A percentile compares a stretch with the other conserved stretches of the same genome.
Conservation (phyloP, 2,113 vertebrate species). For the Tachysurus fulvidraco region DNA sequence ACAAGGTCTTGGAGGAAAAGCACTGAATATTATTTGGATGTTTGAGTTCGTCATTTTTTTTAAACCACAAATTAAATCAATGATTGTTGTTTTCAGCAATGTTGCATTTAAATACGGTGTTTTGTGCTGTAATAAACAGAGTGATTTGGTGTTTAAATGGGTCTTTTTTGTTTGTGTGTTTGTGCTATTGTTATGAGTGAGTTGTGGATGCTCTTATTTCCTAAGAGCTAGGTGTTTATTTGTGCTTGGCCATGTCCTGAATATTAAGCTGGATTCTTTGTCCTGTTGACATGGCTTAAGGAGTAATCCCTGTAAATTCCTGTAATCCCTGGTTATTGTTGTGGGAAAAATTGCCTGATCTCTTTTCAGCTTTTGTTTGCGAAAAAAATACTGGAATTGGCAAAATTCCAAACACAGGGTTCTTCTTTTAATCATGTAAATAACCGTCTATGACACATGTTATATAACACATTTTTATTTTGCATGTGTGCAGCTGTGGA, state of each 20-base stretch:
- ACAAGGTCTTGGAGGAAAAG: background rate
- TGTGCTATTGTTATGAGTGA: background rate
- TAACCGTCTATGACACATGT: too few species aligned
- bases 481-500: slow-evolving; percentile 81
- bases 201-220: background rate
- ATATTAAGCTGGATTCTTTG: background rate
- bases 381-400: too few species aligned
- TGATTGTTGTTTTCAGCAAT: background rate
- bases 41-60: background rate
- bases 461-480: background rate
- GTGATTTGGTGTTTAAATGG: background rate
- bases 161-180: background rate
- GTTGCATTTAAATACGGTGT: background rate
- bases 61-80: background rate
- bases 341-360: too few species aligned
- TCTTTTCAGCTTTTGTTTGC: too few species aligned
- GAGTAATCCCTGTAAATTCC: too few species aligned
- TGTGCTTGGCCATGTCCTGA: background rate
- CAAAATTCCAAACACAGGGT: too few species aligned
- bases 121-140: background rate
- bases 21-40: background rate
- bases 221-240: background rate
- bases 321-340: too few species aligned
- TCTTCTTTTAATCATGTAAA: too few species aligned
- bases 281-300: background rate